These are phyloP conservation scores for Grantiella picta DNA, from an alignment of 2,113 vertebrate species.

Conservation along the genomic window DNA sequence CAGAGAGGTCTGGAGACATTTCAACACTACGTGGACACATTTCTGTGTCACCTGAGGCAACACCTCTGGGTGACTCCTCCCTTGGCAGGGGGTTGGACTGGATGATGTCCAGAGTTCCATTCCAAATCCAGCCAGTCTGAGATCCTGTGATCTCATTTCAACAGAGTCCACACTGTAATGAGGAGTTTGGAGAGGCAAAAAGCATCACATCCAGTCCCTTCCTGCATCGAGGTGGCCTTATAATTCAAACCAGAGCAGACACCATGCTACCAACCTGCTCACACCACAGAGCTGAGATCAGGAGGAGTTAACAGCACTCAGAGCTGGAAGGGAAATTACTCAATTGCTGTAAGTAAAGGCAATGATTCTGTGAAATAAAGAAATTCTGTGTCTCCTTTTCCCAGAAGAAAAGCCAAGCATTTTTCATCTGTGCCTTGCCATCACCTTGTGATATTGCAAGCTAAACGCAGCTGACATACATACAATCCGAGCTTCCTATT, in stretches of 20 bases:
- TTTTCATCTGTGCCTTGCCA: not conserved
- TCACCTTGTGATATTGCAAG: not conserved
- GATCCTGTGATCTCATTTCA: not conserved
- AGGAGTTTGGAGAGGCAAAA: not conserved
- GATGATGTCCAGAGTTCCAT: not conserved
- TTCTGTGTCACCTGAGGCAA: not conserved
- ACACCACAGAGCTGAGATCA: not conserved
- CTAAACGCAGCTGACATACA: not conserved
- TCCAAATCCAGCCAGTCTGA: not conserved
- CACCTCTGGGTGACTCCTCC: not conserved
- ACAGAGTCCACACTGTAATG: not conserved
- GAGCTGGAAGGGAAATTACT: not conserved
- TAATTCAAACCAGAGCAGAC: not conserved
- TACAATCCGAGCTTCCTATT: not conserved
- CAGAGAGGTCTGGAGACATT: not conserved
- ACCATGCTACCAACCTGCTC: not conserved
- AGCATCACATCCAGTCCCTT: not conserved
- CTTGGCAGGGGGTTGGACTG: not conserved
- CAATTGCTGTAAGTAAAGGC: not conserved
- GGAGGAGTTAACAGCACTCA: not conserved
- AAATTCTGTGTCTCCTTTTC: not conserved
- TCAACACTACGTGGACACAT: not conserved
- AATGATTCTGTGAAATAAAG: not conserved
- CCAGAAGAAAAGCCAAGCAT: not conserved
- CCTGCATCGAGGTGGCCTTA: not conserved